Percentiles rank a stretch among this genome's conserved stretches.
These are phyloP conservation scores for Chelon labrosus DNA, from an alignment of 2,797 vertebrate species.

Conservation along the genomic window DNA sequence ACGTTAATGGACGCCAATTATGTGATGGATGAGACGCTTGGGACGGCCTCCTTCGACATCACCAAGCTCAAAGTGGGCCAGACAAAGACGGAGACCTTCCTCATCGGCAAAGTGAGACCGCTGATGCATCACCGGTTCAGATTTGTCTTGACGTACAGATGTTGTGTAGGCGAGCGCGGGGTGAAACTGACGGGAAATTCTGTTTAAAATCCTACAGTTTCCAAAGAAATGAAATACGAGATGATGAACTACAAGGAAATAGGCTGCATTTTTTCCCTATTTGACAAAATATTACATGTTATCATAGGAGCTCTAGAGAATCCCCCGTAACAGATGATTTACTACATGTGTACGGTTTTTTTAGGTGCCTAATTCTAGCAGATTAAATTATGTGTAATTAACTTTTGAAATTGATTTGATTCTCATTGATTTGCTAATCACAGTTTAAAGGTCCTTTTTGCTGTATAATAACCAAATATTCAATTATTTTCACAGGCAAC, in stretches of 20 bases:
- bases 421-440: not conserved
- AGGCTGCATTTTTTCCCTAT: not conserved
- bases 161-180: not conserved
- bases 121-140: not conserved
- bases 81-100: slow-evolving; percentile 86
- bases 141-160: not conserved
- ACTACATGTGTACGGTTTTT: not conserved
- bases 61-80: slow-evolving; percentile 88
- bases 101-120: slow-evolving; percentile 91
- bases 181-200: too few relatives aligned
- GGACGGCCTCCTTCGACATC: slow-evolving; percentile 88
- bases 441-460: too few relatives aligned
- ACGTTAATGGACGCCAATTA: slow-evolving; percentile 99
- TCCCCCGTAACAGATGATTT: not conserved
- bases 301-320: not conserved
- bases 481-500: slow-evolving; percentile 89
- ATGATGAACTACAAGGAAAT: not conserved
- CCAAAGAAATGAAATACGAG: too few relatives aligned
- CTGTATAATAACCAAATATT: slow-evolving; percentile 46
- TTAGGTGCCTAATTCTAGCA: too few relatives aligned
- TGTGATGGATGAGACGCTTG: slow-evolving; percentile 97
- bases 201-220: too few relatives aligned
- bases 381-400: too few relatives aligned
- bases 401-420: too few relatives aligned
- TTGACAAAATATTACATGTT: not conserved